Conservation (phyloP, 64 coral and sea anemone genomes). For the Dendrophyllia cribrosa region DNA sequence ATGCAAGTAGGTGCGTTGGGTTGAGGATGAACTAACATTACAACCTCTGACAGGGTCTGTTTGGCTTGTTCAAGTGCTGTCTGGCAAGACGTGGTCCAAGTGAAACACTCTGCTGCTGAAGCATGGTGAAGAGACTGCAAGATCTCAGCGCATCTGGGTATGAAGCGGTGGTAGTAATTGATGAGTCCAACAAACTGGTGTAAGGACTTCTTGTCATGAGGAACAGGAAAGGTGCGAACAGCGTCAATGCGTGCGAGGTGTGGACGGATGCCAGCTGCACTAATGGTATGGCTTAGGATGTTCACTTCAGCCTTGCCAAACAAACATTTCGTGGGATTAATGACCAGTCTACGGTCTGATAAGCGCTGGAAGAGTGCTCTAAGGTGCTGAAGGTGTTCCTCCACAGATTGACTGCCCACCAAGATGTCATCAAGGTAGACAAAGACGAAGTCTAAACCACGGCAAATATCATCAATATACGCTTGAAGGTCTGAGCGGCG, state of each 20-base stretch:
- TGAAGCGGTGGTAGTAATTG: too few relatives aligned
- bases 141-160: background rate
- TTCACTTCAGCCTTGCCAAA: too few relatives aligned
- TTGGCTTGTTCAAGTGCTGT: constrained; percentile 22
- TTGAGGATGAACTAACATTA: constrained; percentile 21
- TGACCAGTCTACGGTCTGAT: constrained; percentile 26
- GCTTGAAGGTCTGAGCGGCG: too few relatives aligned
- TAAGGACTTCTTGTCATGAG: too few relatives aligned
- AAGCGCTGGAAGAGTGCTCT: constrained; percentile 8
- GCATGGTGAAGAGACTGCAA: constrained; percentile 7
- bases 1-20: background rate
- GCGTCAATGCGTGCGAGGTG: constrained; percentile 6
- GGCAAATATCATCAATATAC: too few relatives aligned
- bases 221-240: too few relatives aligned
- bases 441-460: too few relatives aligned
- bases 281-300: constrained; percentile 21
- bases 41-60: constrained; percentile 34
- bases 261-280: constrained; percentile 43
- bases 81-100: background rate
- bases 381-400: constrained; percentile 29
- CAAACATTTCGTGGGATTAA: constrained; percentile 32
- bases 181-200: too few relatives aligned
- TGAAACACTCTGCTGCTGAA: background rate
- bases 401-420: background rate
- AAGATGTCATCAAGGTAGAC: constrained; percentile 22